Evolutionary conservation across 1,140 invertebrate genomes (phyloP).

Genomic region (Holotrichia oblita): DNA sequence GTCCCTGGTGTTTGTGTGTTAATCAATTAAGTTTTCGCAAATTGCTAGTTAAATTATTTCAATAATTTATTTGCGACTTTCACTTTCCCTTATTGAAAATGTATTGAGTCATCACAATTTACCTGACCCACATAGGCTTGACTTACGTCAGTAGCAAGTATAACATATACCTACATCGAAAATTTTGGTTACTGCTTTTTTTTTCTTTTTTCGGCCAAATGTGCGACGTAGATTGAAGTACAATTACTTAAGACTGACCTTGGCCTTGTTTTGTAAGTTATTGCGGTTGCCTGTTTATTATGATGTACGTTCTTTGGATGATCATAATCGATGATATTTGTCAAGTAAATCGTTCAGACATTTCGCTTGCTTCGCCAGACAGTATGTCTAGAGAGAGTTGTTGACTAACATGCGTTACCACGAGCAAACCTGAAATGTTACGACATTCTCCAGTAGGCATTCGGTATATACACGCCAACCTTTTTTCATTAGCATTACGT

Average conservation of each 20-base stretch:
- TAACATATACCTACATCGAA: not conserved
- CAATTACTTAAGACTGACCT: not conserved
- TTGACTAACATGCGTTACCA: not conserved
- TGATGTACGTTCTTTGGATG: not conserved
- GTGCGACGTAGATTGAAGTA: not conserved
- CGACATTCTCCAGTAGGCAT: not conserved
- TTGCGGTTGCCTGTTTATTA: not conserved
- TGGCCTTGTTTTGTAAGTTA: not conserved
- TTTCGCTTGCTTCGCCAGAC: not conserved
- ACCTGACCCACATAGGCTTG: not conserved
- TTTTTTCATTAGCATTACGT: too few species aligned
- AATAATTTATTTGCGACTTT: not conserved
- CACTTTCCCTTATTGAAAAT: constrained; percentile 5
- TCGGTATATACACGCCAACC: too few species aligned
- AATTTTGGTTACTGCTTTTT: not conserved
- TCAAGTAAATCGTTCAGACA: not conserved
- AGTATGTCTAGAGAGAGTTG: constrained; percentile 5
- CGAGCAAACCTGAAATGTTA: not conserved
- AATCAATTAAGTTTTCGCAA: too few species aligned
- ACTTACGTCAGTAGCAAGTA: not conserved
- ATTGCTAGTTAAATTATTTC: not conserved
- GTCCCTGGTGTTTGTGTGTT: too few species aligned
- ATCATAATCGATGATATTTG: constrained; percentile 5
- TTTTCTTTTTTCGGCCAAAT: not conserved
- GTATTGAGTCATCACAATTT: constrained; percentile 12